Evolutionary conservation across 2,113 vertebrate species (phyloP).

Genomic region (Odontesthes bonariensis): DNA sequence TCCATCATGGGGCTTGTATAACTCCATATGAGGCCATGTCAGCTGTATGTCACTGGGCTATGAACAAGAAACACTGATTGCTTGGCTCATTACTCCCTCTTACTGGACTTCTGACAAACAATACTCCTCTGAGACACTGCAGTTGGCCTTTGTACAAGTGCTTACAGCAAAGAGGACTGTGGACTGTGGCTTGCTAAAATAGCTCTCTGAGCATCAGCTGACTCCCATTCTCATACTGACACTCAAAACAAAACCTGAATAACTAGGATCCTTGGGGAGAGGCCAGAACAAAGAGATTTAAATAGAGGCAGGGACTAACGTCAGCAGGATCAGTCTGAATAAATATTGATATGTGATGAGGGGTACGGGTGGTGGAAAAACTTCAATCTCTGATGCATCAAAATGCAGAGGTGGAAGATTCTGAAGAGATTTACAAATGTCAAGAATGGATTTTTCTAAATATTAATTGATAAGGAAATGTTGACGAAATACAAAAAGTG

Average conservation of each 20-base stretch:
- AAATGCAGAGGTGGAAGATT: no score
- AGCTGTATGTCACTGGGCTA: constrained; percentile 60
- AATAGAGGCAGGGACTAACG: constrained; percentile 28
- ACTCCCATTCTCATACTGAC: constrained; percentile 43
- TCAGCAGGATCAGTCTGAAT: constrained; percentile 42
- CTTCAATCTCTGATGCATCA: no score
- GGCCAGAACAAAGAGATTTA: constrained; percentile 46
- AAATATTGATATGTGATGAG: constrained; percentile 11
- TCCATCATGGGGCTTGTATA: constrained; percentile 29
- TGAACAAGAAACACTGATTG: constrained; percentile 67
- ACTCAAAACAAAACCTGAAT: constrained; percentile 22
- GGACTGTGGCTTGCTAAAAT: constrained; percentile 43
- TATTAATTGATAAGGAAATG: no score
- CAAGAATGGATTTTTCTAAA: no score
- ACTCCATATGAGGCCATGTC: constrained; percentile 32
- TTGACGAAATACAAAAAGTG: no score
- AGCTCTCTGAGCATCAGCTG: constrained; percentile 56
- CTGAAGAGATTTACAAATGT: no score
- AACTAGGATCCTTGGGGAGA: constrained; percentile 6
- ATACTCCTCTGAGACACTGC: constrained; percentile 61
- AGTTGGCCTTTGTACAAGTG: constrained; percentile 67
- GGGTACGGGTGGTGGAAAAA: no score
- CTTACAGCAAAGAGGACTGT: constrained; percentile 50
- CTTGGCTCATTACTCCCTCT: constrained; percentile 69
- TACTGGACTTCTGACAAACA: constrained; percentile 67